A percentile compares a stretch with the other conserved stretches of the same genome.
Evolutionary conservation across 30 jellyfish, hydroid and myxozoan species (phyloP).

Genomic region (Chironex yamaguchii): DNA sequence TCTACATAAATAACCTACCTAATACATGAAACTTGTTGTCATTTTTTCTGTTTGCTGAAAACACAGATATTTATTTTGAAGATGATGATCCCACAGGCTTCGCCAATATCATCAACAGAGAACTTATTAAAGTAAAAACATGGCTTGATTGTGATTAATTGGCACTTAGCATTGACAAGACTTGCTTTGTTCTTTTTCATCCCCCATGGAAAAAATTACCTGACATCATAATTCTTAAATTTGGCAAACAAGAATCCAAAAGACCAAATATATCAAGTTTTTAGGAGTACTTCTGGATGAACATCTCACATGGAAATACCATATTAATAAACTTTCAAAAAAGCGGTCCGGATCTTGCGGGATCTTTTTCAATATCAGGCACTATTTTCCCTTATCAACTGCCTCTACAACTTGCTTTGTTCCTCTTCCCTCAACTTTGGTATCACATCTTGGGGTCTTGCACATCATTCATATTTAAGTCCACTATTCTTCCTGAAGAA

Average conservation of each 20-base stretch:
- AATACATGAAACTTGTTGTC: slow-evolving; percentile 19
- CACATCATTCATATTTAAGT: not conserved
- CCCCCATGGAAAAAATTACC: no score
- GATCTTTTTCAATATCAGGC: slow-evolving; percentile 32
- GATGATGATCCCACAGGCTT: slow-evolving; percentile 16
- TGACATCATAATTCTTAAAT: no score
- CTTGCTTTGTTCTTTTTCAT: slow-evolving; percentile 19
- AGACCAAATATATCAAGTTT: slow-evolving; percentile 47
- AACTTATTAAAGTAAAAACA: slow-evolving; percentile 21
- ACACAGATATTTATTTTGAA: slow-evolving; percentile 33
- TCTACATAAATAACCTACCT: slow-evolving; percentile 40
- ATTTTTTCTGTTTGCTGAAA: slow-evolving; percentile 39
- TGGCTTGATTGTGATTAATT: slow-evolving; percentile 7
- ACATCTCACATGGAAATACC: slow-evolving; percentile 66
- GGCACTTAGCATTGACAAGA: slow-evolving; percentile 35
- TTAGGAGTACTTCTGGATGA: slow-evolving; percentile 72
- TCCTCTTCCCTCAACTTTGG: slow-evolving; percentile 5
- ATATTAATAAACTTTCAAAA: slow-evolving; percentile 25
- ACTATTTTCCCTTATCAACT: slow-evolving; percentile 36
- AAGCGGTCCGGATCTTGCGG: slow-evolving; percentile 67
- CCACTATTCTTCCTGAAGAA: slow-evolving; percentile 24
- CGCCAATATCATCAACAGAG: slow-evolving; percentile 30
- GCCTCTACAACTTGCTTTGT: slow-evolving; percentile 8
- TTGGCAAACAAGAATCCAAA: no score
- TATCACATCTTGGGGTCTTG: not conserved